Base-by-base conservation (phyloP, 2,113 vertebrate species). In the Haemorhous mexicanus region DNA sequence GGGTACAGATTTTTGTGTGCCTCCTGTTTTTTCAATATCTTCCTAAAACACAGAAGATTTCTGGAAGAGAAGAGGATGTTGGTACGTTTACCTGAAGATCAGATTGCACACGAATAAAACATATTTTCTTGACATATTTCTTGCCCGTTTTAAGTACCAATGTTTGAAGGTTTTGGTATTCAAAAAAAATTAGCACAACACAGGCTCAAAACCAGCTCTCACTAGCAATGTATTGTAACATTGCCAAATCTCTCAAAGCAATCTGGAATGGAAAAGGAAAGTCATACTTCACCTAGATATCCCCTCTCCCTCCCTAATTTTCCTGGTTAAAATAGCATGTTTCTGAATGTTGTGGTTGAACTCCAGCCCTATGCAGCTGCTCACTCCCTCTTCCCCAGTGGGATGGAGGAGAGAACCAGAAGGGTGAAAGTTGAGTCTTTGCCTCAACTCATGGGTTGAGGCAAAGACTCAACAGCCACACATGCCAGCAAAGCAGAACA, bases 381-480 rank as follows among this genome's bases (percentile, higher is more conserved):
- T 74, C 41, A 26, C 18, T 77, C 64, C 20, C 22, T 80, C 30
- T 15, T 35, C 27, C 33, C 37, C 27, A 16, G 16, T 13, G 47
- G 27, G 23, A 44, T 0, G 0, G 32, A 7, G 16, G 16, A 39
- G 13, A 69, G 13, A 63, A 50, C 6, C 44, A 27, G 47, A 69
- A 56, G 32, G 16, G 11, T 39, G 22, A 63, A 75, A 69, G 14
- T 39, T 27, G 62, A n/a, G n/a, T n/a, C n/a, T n/a, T n/a, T n/a
- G n/a, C n/a, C n/a, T n/a, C n/a, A 80, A 21, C 22, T 56, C 0
- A 0, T 19, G 35, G 35, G 23, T 6, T 56, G 23, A 62, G 23
- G 33, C 12, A 49, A 74, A 55, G 68, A 47, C 46, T 10, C n/a
- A 80, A 68, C 33, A 83, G 47, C 53, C 11, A 32, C 33, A 37